Base-by-base conservation (phyloP, 2,797 vertebrate genomes). In the Lacerta viridis region DNA sequence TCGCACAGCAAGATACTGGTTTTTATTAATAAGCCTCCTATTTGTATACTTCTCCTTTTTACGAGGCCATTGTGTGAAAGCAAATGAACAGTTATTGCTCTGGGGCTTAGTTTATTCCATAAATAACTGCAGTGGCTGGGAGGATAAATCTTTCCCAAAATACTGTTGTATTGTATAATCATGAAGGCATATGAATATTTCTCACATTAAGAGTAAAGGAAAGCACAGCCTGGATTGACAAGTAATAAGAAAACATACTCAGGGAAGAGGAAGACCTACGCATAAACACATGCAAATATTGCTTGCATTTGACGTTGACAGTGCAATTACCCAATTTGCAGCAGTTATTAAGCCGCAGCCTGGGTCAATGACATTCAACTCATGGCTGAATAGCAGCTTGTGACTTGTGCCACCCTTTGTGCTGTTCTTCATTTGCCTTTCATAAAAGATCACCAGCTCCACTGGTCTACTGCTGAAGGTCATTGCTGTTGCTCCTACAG, bases 1-100 rank as follows among this genome's bases (percentile, higher is more conserved):
- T 91, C 80, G 89, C 86, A 88, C 87, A 94, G 89, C 82, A 90
- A 87, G 87, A 88, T 84, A 69, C 11, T 23, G 4, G 36, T 80
- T 90, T 55, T 93, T 94, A 94, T 93, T 95, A 93, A 89, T 92
- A 91, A 41, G 5, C 68, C 39, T 77, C 84, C 80, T 90, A 93
- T 92, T 90, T 93, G 91, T 93, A 90, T 83, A 80, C 85, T 17
- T 91, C 43, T 90, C 39, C 36, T 25, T 88, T 94, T 94, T 91
- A 89, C n/a, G 88, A 84, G 83, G 75, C 91, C 93, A 87, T 93
- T 93, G 78, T 36, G 33, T 90, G 74, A 64, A 91, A 89, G 78
- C 83, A 91, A 93, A 95, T 88, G 86, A 69, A 91, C 87, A 90
- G 85, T 78, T 94, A 91, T 86, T 89, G 75, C 87, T 72, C 7